Evolutionary conservation across 2,888 invertebrate species (phyloP).

Genomic region (Macroteleia sp.): DNA sequence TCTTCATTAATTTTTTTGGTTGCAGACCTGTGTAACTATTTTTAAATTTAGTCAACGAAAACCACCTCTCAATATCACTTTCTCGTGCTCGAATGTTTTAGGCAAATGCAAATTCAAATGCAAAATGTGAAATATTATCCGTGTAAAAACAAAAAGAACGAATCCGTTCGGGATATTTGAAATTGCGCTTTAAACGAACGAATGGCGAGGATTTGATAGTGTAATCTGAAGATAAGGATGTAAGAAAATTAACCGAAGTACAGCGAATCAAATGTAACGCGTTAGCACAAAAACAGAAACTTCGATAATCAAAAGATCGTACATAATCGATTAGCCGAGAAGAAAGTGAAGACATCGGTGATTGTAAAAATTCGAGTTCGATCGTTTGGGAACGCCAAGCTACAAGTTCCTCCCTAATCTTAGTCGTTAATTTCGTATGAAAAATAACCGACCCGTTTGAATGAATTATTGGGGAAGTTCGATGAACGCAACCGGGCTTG

Average conservation of each 20-base stretch:
- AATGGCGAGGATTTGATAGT: constrained; percentile 1
- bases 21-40: no score
- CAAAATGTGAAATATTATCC: no score
- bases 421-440: constrained; percentile 5
- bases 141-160: no score
- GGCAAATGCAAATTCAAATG: no score
- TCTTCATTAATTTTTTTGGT: no score
- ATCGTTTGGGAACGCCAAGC: constrained; percentile 44
- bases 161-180: no score
- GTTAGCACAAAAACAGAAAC: constrained; percentile 28
- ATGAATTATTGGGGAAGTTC: constrained; percentile 9
- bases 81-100: no score
- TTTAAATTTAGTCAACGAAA: no score
- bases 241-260: constrained; percentile 22
- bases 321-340: constrained; percentile 25
- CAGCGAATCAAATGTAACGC: constrained; percentile 49
- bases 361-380: constrained; percentile 36
- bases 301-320: constrained; percentile 50
- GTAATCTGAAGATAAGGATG: no score
- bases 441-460: constrained; percentile 1
- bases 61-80: no score
- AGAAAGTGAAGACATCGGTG: constrained; percentile 40
- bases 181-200: neutral
- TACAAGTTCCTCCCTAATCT: constrained; percentile 4
- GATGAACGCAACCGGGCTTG: neutral